These are phyloP conservation scores for Anguilla obscura DNA, from an alignment of 2,797 vertebrate species.

Conservation along the genomic window DNA sequence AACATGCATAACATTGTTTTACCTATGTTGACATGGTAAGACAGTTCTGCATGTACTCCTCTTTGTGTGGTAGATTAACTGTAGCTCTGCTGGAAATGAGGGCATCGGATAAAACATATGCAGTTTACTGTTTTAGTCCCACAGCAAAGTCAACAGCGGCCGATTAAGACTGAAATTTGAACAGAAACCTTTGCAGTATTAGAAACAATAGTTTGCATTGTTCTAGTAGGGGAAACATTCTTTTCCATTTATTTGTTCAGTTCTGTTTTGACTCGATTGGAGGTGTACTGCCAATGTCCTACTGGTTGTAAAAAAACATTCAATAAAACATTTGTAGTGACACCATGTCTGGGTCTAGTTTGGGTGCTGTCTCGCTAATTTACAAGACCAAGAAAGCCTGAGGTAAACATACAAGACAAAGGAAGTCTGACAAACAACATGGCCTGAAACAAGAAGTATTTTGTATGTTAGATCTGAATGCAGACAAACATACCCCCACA, in stretches of 20 bases:
- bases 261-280: constrained; percentile 24
- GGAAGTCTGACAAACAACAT: neutral
- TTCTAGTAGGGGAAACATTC: neutral
- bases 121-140: neutral
- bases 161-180: neutral
- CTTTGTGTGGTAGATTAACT: constrained; percentile 25
- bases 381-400: neutral
- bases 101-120: neutral
- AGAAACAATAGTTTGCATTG: neutral
- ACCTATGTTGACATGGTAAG: neutral
- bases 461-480: neutral
- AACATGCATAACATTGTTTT: neutral
- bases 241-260: neutral
- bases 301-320: constrained; percentile 21
- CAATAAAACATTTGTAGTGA: constrained; percentile 30
- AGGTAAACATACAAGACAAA: neutral
- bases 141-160: neutral
- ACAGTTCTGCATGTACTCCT: neutral
- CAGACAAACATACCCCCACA: neutral
- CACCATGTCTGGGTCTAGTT: neutral
- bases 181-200: neutral
- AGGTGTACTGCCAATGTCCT: constrained; percentile 24
- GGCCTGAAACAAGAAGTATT: neutral
- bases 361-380: neutral
- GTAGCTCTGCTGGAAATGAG: neutral